Evolutionary conservation across 2,888 invertebrate genomes (phyloP), one percentile per base, ranked within the genome.

Genomic region (Tenthredo amoena): DNA sequence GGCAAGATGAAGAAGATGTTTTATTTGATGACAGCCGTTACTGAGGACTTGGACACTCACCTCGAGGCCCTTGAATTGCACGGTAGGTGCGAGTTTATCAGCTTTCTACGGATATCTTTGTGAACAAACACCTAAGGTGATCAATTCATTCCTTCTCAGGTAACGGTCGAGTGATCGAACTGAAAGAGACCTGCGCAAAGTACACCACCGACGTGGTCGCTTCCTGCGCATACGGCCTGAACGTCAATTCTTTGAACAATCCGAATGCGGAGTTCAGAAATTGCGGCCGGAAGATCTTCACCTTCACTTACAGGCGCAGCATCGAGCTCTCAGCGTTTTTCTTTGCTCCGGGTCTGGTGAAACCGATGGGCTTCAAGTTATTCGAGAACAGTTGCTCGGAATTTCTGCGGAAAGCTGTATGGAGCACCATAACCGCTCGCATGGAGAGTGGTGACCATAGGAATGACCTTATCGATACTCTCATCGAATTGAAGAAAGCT

Each of bases 151-250:
- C 21, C 21, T 72, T 2, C 18, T 40, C 84, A 89, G 92, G 87
- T 40, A 34, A 85, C 0, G 88, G 89, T 12, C 86, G 87, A 15
- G 50, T 31, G 0, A 0, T 93, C 3, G 93, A 93, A 62, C 31
- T 92, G 7, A 93, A 92, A 85, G 91, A 93, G n/a, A 85, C 91
- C 4, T 88, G 88, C 37, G 91, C 90, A 0, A 91, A 89, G 82
- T 91, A 90, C 55, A 90, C 92, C 0, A 93, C 92, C 3, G 95
- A 95, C 87, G 91, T 95, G 2, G 94, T 95, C 85, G 94, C 93
- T 6, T 93, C 94, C 0, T 94, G 94, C 1, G 95, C 94, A 0
- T 95, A 92, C 71, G 95, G 95, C 0, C 90, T 95, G 0, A 91
- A 93, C 82, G 94, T 93, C 1, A 94, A 94, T 86, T 93, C 94